phyloP scores from a whole-genome alignment of 2,888 invertebrate species.

The Drosophila histrio region DNA sequence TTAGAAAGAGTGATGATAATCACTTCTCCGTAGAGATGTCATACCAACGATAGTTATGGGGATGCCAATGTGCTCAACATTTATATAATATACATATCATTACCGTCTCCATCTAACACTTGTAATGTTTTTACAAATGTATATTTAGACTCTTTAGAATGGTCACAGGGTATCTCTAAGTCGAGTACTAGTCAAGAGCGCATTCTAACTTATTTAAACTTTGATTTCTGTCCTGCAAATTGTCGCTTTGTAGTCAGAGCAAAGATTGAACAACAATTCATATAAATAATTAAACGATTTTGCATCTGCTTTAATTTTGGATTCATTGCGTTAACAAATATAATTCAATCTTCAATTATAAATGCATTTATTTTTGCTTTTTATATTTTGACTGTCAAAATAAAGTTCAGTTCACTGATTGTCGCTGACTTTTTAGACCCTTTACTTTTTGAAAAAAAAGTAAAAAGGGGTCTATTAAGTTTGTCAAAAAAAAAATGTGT shows the following conservation, averaged over 20 bases:
- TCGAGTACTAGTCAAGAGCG: background rate
- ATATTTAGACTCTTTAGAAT: too few species aligned
- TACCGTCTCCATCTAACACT: too few species aligned
- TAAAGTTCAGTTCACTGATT: background rate
- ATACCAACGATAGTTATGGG: too few species aligned
- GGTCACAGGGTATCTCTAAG: background rate
- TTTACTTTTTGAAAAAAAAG: too few species aligned
- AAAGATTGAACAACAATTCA: slow-evolving; percentile 21
- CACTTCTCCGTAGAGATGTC: too few species aligned
- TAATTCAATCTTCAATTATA: background rate
- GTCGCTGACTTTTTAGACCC: background rate
- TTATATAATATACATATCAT: too few species aligned
- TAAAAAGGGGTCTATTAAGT: too few species aligned
- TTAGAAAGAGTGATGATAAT: too few species aligned
- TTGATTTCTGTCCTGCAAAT: slow-evolving; percentile 26
- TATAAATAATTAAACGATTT: slow-evolving; percentile 46
- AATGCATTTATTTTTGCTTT: slow-evolving; percentile 7
- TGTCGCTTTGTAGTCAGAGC: background rate
- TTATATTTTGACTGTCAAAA: background rate
- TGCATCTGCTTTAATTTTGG: slow-evolving; percentile 3
- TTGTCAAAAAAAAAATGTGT: too few species aligned
- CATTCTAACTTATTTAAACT: slow-evolving; percentile 2
- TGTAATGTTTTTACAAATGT: too few species aligned
- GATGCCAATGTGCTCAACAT: too few species aligned
- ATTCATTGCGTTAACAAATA: slow-evolving; percentile 5